Evolutionary conservation across 2,113 vertebrate genomes (phyloP).

Genomic region (Thinocorus orbignyianus): DNA sequence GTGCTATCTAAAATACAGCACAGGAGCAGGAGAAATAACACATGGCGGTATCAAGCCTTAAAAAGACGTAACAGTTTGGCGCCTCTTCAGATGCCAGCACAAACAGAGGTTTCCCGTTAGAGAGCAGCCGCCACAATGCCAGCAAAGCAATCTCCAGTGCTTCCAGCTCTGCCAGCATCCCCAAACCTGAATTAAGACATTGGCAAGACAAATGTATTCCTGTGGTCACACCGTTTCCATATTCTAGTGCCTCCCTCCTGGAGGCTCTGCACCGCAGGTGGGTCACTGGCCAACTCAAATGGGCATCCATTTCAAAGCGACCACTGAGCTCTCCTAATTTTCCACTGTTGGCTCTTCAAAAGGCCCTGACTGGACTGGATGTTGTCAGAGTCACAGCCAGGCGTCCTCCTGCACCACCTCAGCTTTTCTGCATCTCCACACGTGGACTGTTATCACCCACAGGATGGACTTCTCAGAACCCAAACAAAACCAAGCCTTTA

Average conservation of each 20-base stretch:
- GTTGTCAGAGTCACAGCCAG: neutral
- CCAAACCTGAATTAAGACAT: neutral
- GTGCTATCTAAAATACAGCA: neutral
- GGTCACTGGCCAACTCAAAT: fast-evolving
- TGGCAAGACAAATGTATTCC: neutral
- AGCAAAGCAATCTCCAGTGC: fast-evolving
- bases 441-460: fast-evolving
- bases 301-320: fast-evolving
- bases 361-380: neutral
- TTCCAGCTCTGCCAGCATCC: neutral
- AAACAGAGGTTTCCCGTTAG: neutral
- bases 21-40: neutral
- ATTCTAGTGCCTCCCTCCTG: neutral
- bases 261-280: fast-evolving
- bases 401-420: fast-evolving
- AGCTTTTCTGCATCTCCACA: neutral
- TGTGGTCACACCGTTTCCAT: neutral
- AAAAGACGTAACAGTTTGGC: neutral
- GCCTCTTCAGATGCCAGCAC: neutral
- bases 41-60: neutral
- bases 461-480: neutral
- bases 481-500: neutral
- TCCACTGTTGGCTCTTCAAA: neutral
- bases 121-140: neutral
- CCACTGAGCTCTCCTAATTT: neutral